phyloP scores from a whole-genome alignment of 1,140 invertebrate genomes.

The Thalassaphorura encarpata region DNA sequence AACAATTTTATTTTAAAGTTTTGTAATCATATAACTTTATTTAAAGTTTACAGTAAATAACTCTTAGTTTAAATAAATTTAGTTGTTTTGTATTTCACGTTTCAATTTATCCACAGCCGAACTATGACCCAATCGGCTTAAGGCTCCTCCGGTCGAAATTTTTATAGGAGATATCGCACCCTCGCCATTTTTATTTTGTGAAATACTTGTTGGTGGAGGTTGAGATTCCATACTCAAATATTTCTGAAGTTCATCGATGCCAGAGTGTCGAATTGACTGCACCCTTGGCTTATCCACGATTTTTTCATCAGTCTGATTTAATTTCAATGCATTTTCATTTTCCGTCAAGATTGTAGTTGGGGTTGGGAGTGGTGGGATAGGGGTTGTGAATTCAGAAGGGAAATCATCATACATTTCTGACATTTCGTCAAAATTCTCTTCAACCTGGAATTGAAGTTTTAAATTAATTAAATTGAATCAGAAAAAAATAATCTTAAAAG shows the following conservation, averaged over 20 bases:
- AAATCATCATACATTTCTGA: not conserved
- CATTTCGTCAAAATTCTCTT: not conserved
- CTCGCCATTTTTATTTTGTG: not conserved
- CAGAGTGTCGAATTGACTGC: not conserved
- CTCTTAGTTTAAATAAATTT: no score
- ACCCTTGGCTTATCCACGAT: not conserved
- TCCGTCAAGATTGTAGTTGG: not conserved
- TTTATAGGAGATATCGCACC: not conserved
- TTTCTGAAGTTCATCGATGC: not conserved
- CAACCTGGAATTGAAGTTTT: not conserved
- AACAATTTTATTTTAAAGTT: no score
- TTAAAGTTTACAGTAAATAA: no score
- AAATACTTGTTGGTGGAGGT: no score
- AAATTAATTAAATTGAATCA: not conserved
- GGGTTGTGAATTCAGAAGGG: not conserved
- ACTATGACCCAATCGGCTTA: constrained; percentile 14
- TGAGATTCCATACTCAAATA: no score
- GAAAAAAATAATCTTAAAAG: not conserved
- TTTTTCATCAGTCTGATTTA: not conserved
- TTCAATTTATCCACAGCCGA: constrained; percentile 10
- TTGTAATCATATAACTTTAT: no score
- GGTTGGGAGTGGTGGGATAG: not conserved
- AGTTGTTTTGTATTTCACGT: no score
- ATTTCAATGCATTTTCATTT: not conserved
- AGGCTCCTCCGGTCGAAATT: constrained; percentile 7